Percentiles rank a stretch among this genome's conserved stretches.
phyloP scores from a whole-genome alignment of 2,888 invertebrate species.

The Coleophora flavipennella region DNA sequence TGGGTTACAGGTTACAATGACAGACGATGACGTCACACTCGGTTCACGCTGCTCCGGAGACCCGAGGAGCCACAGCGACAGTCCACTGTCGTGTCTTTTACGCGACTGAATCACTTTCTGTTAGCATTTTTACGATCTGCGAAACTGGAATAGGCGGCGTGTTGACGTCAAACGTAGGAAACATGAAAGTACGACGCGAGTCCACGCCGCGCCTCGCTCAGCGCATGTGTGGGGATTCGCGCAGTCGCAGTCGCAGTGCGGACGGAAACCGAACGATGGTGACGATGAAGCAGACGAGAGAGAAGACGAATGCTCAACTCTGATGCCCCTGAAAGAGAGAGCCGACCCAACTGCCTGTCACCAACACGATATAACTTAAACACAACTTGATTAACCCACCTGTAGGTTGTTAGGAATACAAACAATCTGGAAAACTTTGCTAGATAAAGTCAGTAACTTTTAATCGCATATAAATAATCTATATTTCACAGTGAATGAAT shows the following conservation, averaged over 20 bases:
- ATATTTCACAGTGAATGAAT: too few species aligned
- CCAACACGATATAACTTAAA: neutral
- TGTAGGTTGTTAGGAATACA: too few species aligned
- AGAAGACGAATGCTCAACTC: neutral
- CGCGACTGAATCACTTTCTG: constrained; percentile 57
- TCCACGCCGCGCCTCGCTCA: constrained; percentile 30
- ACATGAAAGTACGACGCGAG: constrained; percentile 28
- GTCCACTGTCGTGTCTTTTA: constrained; percentile 36
- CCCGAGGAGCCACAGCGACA: constrained; percentile 21
- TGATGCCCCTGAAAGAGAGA: too few species aligned
- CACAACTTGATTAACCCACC: neutral
- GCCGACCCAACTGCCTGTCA: too few species aligned
- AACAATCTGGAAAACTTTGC: too few species aligned
- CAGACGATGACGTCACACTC: constrained; percentile 6
- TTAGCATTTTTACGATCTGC: constrained; percentile 54
- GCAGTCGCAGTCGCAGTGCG: constrained; percentile 6
- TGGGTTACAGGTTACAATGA: constrained; percentile 25
- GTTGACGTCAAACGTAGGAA: constrained; percentile 31
- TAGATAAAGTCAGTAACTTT: too few species aligned
- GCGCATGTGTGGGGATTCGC: constrained; percentile 14
- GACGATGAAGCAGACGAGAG: neutral
- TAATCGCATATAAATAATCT: too few species aligned
- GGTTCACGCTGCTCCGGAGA: constrained; percentile 17
- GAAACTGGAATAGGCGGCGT: constrained; percentile 43
- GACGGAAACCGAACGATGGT: constrained; percentile 6